phyloP scores from a whole-genome alignment of 2,888 invertebrate species.

The Beris morrisii region DNA sequence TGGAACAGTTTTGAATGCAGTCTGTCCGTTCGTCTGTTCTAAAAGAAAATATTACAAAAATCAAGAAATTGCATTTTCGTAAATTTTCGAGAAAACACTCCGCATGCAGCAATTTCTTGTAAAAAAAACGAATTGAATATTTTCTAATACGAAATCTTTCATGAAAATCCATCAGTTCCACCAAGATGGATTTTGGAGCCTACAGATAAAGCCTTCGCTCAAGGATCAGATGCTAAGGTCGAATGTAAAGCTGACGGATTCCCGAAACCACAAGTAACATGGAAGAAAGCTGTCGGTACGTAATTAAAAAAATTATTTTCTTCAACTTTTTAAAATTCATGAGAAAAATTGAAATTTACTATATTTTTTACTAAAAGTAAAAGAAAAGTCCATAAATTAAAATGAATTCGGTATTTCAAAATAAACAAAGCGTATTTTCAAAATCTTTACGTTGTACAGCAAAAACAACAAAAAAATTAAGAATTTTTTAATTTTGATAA shows the following conservation, averaged over 20 bases:
- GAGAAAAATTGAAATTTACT: too few relatives aligned
- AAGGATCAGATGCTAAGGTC: slow-evolving; percentile 90
- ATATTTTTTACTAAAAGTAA: too few relatives aligned
- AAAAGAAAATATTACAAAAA: slow-evolving; percentile 1
- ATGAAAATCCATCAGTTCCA: slow-evolving; percentile 67
- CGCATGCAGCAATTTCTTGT: slow-evolving; percentile 16
- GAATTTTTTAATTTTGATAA: too few relatives aligned
- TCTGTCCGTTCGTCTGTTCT: slow-evolving; percentile 18
- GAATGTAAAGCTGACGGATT: slow-evolving; percentile 97
- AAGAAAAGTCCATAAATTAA: too few relatives aligned
- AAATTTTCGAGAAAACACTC: slow-evolving; percentile 3
- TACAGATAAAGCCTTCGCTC: slow-evolving; percentile 92
- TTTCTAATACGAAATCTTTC: slow-evolving; percentile 10
- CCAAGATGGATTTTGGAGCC: slow-evolving; percentile 96
- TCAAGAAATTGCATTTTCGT: not conserved
- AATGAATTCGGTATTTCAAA: too few relatives aligned
- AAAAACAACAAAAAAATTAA: too few relatives aligned
- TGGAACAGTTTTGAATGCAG: slow-evolving; percentile 8
- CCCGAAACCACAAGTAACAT: slow-evolving; percentile 90
- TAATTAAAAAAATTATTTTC: slow-evolving; percentile 15
- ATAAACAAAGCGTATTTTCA: too few relatives aligned
- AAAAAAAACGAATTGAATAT: slow-evolving; percentile 9
- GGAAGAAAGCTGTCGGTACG: slow-evolving; percentile 93
- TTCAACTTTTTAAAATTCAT: too few relatives aligned
- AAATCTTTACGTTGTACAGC: too few relatives aligned